Base-by-base conservation (phyloP, 2,113 vertebrate genomes). In the Odontesthes bonariensis region DNA sequence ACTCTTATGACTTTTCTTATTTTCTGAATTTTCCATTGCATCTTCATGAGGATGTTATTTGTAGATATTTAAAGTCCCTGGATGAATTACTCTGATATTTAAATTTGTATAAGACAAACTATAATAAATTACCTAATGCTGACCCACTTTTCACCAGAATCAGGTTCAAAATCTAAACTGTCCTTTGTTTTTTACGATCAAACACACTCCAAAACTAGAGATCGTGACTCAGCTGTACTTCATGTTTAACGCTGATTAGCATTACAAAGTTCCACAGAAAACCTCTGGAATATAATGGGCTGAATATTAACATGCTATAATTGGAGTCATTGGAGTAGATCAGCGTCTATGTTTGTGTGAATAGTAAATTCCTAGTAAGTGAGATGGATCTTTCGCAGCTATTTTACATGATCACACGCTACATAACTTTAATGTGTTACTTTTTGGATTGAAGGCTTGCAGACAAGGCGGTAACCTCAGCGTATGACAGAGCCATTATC, bases 401-500 rank as follows among this genome's bases (percentile, higher is more conserved):
- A 75, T 83, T 13, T 27, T 46, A 63, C 64, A 56, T 42, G 38
- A 53, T 73, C 69, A n/a, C 54, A 44, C 40, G 17, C 57, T 64
- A 59, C 35, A 42, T 79, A 46, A 60, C 40, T 64, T 75, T 51
- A 49, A 35, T 75, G 65, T 62, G 40, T 67, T 75, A 56, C 20
- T 12, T 57, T 55, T 71, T 56, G 38, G 33, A 64, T 23, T 33
- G 6, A 57, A 22, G 49, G n/a, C 44, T 56, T 33, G 33, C 62
- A 70, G 23, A 1, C 6, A 33, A 27, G 52, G 31, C 3, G 46
- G 17, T 35, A 70, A 66, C 32, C 31, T 47, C 61, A 56, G 27
- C 27, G 51, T 55, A 22, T 82, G 63, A 91, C 33, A 8, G 65
- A 68, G 57, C 32, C 35, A 75, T 88, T 81, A 73, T 20, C 23